Base-by-base conservation (phyloP, 2,113 vertebrate species). In the Hylia prasina region DNA sequence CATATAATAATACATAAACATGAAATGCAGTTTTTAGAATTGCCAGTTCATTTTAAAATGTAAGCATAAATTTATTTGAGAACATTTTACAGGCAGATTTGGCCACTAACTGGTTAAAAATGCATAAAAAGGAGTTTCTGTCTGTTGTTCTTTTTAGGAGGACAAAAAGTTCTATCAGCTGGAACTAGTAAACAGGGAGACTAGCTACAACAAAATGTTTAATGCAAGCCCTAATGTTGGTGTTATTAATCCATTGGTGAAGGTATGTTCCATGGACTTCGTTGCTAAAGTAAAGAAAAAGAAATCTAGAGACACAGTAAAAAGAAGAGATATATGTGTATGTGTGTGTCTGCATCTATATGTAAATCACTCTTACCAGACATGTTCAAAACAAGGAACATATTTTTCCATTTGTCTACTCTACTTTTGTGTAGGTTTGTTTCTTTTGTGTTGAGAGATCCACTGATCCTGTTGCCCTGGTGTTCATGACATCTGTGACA, bases 151-250 rank as follows among this genome's bases (percentile, higher is more conserved):
- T 95, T 97, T 97, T 93, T 98, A 99, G 99, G 99, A 99, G 82
- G 99, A 99, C 97, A 99, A 99, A 98, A 99, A 99, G 97, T 99
- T 99, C 98, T 99, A 99, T 98, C 99, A 99, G 96, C 98, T 99
- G 98, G 99, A 99, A 95, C 98, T 99, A 97, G 98, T 99, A 98
- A 99, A 99, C 98, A 98, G 99, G 96, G 99, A 99, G 98, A 99
- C 99, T 97, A 99, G 99, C 98, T 99, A 99, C 98, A 99, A 99
- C 98, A 99, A 99, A 98, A 98, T 99, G 81, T 99, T 99, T 98
- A 99, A 99, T 97, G 98, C 99, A 97, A 99, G 98, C 95, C 99
- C 99, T 86, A 99, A 99, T 83, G 99, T 99, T 97, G 99, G 99
- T 97, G 99, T 99, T 88, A 99, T 99, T 98, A 99, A 99, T 98